Evolutionary conservation across 2,888 invertebrate genomes (phyloP), one percentile per base, ranked within the genome.

Genomic region (Agriotes lineatus): DNA sequence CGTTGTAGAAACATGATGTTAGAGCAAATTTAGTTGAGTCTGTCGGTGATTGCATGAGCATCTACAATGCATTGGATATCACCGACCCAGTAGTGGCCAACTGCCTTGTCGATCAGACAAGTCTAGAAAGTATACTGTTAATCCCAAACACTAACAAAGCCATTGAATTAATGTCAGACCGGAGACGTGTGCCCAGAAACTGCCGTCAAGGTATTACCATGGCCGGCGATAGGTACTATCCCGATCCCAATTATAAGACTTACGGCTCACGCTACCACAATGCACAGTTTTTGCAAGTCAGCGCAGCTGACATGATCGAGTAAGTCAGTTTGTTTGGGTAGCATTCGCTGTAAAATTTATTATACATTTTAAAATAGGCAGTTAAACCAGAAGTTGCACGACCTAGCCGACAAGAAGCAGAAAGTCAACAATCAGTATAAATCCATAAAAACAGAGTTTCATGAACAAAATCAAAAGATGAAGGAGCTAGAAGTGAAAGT

Each of bases 31-130:
- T 85, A 42, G 88, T 88, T 37, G 78, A 81, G 9, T 86, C 87
- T 1, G 78, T 83, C 0, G 66, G 77, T 0, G 81, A 81, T 1
- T 87, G 86, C 78, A 65, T 76, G 0, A 88, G 87, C 65, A 85
- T 96, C 10, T 87, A 94, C 57, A 90, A 95, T 78, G 87, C 91
- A 68, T 86, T 97, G 62, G 88, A 90, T 69, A 89, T 95, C 62
- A 83, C 87, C 2, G 91, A 96, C 85, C 89, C 93, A 0, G 89
- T 94, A 10, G 90, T 96, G 0, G 89, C 90, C 75, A 97, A 97
- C 86, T 92, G 90, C 80, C 87, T 97, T 25, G 93, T 97, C 62
- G 97, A 97, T 86, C 91, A 91, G 79, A 77, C 87, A 7, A 82
- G 84, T 48, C 85, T 95, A 57, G 97, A 97, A 85, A 87, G 87